These are phyloP conservation scores for Scomber scombrus DNA, from an alignment of 2,113 vertebrate genomes.

Conservation along the genomic window DNA sequence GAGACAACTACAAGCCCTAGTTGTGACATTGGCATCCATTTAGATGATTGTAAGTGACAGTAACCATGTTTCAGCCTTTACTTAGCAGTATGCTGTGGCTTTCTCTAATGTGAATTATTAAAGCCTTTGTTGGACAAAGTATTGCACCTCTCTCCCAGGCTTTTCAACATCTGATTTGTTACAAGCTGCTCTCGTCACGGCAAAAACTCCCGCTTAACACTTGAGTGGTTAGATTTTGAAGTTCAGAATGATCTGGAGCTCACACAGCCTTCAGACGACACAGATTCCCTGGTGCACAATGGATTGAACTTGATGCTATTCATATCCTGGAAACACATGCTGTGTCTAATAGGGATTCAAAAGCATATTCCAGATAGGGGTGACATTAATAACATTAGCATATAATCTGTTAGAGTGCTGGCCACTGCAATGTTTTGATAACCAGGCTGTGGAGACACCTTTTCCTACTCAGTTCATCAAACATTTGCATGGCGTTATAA, in stretches of 20 bases:
- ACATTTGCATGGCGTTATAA: slow-evolving; percentile 3
- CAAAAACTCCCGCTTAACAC: slow-evolving; percentile 48
- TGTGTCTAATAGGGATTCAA: not conserved
- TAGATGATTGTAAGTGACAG: slow-evolving; percentile 78
- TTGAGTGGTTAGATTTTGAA: slow-evolving; percentile 43
- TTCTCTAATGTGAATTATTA: slow-evolving; percentile 73
- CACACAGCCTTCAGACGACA: slow-evolving; percentile 9
- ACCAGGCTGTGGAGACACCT: not conserved
- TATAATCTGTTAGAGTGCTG: slow-evolving; percentile 20
- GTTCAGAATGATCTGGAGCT: slow-evolving; percentile 44
- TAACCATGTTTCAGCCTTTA: slow-evolving; percentile 74
- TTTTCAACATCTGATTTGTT: slow-evolving; percentile 71
- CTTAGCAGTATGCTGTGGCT: slow-evolving; percentile 56
- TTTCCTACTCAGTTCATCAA: slow-evolving; percentile 17
- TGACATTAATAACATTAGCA: slow-evolving; percentile 13
- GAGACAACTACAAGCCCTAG: slow-evolving; percentile 61
- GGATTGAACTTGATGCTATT: slow-evolving; percentile 21
- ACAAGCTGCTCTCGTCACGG: slow-evolving; percentile 38
- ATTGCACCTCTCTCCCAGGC: slow-evolving; percentile 71
- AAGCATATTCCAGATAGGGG: slow-evolving; percentile 16
- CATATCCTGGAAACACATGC: slow-evolving; percentile 12
- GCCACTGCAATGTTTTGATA: slow-evolving; percentile 16
- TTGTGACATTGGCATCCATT: slow-evolving; percentile 77
- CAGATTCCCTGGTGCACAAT: slow-evolving; percentile 23
- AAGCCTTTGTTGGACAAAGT: slow-evolving; percentile 71